Conservation (phyloP, 2,113 vertebrate species). For the Hippocampus abdominalis region DNA sequence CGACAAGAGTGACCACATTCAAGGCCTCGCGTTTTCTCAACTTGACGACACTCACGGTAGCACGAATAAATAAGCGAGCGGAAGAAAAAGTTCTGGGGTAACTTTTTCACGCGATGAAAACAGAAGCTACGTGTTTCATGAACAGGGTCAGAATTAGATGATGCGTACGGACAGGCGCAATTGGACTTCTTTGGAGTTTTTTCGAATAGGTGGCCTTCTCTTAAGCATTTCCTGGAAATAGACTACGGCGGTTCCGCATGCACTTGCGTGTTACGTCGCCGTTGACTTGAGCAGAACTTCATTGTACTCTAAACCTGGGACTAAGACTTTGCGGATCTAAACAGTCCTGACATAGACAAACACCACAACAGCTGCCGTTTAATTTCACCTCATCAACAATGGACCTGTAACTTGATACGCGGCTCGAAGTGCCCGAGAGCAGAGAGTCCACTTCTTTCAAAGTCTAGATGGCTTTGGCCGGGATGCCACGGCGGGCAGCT, state of each 20-base stretch:
- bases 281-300: neutral
- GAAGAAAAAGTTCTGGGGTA: neutral
- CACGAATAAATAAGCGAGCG: neutral
- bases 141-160: neutral
- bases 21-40: neutral
- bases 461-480: slow-evolving; percentile 46
- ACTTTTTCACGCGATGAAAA: neutral
- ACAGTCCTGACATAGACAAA: neutral
- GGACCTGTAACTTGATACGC: slow-evolving; percentile 57
- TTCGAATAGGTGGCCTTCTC: too few species aligned
- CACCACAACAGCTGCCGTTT: slow-evolving; percentile 57
- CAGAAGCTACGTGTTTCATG: neutral
- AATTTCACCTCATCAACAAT: slow-evolving; percentile 70
- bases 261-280: neutral
- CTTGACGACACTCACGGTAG: neutral
- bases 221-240: too few species aligned
- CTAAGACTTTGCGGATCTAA: neutral
- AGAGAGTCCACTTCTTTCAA: slow-evolving; percentile 55
- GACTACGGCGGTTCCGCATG: neutral
- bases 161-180: neutral
- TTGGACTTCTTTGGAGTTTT: too few species aligned
- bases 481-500: slow-evolving; percentile 63
- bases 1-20: neutral
- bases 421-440: slow-evolving; percentile 34
- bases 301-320: neutral